A percentile compares a stretch with the other conserved stretches of the same genome.
These are phyloP conservation scores for Thymallus thymallus DNA, from an alignment of 2,113 vertebrate genomes.

Conservation along the genomic window DNA sequence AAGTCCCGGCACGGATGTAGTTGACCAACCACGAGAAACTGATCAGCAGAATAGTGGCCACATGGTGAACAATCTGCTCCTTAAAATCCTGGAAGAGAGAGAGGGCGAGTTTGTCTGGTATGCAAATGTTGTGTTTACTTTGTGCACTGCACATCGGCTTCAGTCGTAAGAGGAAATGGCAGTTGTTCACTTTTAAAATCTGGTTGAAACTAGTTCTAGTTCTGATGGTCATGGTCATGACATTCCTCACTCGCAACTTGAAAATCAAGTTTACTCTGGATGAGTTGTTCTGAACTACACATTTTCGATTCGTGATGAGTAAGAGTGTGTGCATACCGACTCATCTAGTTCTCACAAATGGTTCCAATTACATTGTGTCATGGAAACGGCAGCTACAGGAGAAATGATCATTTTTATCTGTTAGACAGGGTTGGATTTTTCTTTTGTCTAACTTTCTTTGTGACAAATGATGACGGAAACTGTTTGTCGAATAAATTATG, in stretches of 20 bases:
- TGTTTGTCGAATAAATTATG: too few relatives aligned
- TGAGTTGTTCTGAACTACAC: not conserved
- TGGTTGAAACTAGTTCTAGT: too few relatives aligned
- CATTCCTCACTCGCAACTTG: too few relatives aligned
- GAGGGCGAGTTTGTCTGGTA: not conserved
- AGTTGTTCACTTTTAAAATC: too few relatives aligned
- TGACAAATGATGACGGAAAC: too few relatives aligned
- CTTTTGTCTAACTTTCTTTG: too few relatives aligned
- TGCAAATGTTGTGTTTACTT: not conserved
- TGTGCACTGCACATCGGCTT: not conserved
- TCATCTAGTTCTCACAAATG: constrained; percentile 30
- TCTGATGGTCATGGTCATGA: not conserved
- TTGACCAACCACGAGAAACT: constrained; percentile 94
- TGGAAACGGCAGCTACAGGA: too few relatives aligned
- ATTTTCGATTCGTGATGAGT: too few relatives aligned
- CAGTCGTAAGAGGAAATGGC: too few relatives aligned
- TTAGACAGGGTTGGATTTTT: too few relatives aligned
- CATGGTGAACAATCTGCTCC: constrained; percentile 91
- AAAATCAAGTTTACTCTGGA: not conserved
- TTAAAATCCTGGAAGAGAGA: constrained; percentile 83
- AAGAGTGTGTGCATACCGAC: too few relatives aligned
- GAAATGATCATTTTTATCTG: too few relatives aligned
- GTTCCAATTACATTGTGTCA: constrained; percentile 1
- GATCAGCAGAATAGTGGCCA: constrained; percentile 89
- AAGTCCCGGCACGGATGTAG: constrained; percentile 88